Base-by-base conservation (phyloP, 1,140 invertebrate species). In the Heliconius hewitsoni region DNA sequence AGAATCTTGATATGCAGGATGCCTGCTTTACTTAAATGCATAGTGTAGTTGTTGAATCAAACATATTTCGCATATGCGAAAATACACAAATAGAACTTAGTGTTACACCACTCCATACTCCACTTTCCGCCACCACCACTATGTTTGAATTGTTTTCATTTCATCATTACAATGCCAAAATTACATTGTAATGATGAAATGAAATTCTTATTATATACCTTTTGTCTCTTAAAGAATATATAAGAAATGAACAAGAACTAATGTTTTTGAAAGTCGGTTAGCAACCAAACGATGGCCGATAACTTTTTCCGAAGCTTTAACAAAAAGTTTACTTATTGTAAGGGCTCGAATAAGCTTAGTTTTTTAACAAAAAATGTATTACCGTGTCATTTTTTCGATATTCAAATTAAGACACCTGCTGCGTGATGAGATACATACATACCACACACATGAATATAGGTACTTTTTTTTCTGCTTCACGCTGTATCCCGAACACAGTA, bases 401-500 rank as follows among this genome's bases (percentile, higher is more conserved):
- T 78, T 74, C 55, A 78, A 78, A 78, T 78, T 34, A 60, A 74
- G 23, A 30, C 77, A 78, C 77, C 77, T 78, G 77, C 77, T 46
- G 60, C 55, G n/a, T 27, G n/a, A 27, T 27, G 60, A 13, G 60
- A 30, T n/a, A 23, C 11, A 6, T 60, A 60, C n/a, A 9, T 23
- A 60, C 42, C 42, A n/a, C 23, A 5, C 19, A 27, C 19, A 66
- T 13, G 3, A 27, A 66, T 11, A 66, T 66, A 66, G 18, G 19
- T 8, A 57, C n/a, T 9, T 57, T 46, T 60, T 23, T 60, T 60
- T 55, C 52, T 19, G 52, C 42, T 46, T 46, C 11, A 46, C 42
- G 42, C 42, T 42, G 42, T 42, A 42, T 42, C 39, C 39, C 39
- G 39, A 1, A 42, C 39, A 42, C 42, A 13, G 42, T 11, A 13